These are phyloP conservation scores for Poecilia velifera DNA, from an alignment of 2,797 vertebrate genomes.

Conservation along the genomic window DNA sequence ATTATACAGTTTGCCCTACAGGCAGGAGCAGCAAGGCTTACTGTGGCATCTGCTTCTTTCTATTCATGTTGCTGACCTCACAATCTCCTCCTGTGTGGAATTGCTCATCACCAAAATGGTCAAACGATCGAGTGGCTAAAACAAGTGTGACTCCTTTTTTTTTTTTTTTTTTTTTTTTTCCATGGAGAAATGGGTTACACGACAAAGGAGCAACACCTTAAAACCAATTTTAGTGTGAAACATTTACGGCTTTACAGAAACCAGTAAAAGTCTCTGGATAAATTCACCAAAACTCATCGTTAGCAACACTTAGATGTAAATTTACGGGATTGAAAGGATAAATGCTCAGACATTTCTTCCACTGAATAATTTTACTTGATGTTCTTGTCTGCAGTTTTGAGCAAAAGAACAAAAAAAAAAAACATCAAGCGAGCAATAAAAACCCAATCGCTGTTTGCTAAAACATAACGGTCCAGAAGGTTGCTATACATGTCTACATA, in stretches of 20 bases:
- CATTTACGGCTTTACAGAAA: neutral
- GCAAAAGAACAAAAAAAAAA: too few relatives aligned
- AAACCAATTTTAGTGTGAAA: neutral
- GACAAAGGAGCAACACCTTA: too few relatives aligned
- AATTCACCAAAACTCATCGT: neutral
- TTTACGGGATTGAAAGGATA: neutral
- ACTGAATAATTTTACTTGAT: neutral
- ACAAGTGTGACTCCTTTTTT: neutral
- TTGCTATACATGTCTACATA: too few relatives aligned
- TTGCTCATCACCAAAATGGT: constrained; percentile 60
- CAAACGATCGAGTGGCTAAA: constrained; percentile 20
- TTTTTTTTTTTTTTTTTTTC: neutral
- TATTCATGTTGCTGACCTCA: constrained; percentile 57
- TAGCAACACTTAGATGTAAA: too few relatives aligned
- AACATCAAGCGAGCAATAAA: too few relatives aligned
- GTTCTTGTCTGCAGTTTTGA: neutral
- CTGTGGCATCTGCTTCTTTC: constrained; percentile 66
- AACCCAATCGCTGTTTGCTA: too few relatives aligned
- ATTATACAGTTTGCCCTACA: constrained; percentile 68
- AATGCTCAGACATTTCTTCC: neutral
- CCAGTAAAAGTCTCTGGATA: neutral
- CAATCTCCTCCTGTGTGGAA: constrained; percentile 43
- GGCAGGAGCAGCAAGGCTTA: constrained; percentile 63
- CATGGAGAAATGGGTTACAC: too few relatives aligned
- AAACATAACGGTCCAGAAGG: too few relatives aligned